These are phyloP conservation scores for Cottoperca gobio DNA, from an alignment of 2,797 vertebrate species.

Conservation along the genomic window DNA sequence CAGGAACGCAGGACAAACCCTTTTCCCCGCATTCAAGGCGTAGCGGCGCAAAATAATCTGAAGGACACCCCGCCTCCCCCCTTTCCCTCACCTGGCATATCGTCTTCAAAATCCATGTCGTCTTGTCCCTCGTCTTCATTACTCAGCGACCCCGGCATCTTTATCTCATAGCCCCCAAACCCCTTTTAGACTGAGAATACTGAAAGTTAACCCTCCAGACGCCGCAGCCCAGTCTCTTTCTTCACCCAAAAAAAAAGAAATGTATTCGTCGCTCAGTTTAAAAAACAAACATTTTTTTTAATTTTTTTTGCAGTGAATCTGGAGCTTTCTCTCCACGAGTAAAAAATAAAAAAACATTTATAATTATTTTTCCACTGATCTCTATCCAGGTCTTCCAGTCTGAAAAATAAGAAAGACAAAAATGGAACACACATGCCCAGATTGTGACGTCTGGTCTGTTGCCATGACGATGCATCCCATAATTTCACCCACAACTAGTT, in stretches of 20 bases:
- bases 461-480: slow-evolving; percentile 98
- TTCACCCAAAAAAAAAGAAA: slow-evolving; percentile 77
- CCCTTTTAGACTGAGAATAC: slow-evolving; percentile 80
- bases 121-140: slow-evolving; percentile 93
- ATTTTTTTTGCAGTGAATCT: slow-evolving; percentile 64
- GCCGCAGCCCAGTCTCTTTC: slow-evolving; percentile 81
- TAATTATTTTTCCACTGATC: slow-evolving; percentile 74
- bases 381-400: slow-evolving; percentile 89
- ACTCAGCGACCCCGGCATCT: slow-evolving; percentile 95
- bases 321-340: slow-evolving; percentile 78
- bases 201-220: slow-evolving; percentile 87
- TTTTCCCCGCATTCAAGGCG: slow-evolving; percentile 87
- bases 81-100: slow-evolving; percentile 92
- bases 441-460: slow-evolving; percentile 98
- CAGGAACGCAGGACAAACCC: slow-evolving; percentile 83
- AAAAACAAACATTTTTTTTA: slow-evolving; percentile 14
- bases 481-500: slow-evolving; percentile 90
- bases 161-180: slow-evolving; percentile 85
- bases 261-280: slow-evolving; percentile 69
- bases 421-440: slow-evolving; percentile 95
- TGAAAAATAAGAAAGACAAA: slow-evolving; percentile 91
- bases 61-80: slow-evolving; percentile 81
- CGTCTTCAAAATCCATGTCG: slow-evolving; percentile 93
- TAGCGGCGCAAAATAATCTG: slow-evolving; percentile 81
- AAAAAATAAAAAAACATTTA: slow-evolving; percentile 39